Base-by-base conservation (phyloP, 1,140 invertebrate genomes). In the Zaprionus tsacasi region DNA sequence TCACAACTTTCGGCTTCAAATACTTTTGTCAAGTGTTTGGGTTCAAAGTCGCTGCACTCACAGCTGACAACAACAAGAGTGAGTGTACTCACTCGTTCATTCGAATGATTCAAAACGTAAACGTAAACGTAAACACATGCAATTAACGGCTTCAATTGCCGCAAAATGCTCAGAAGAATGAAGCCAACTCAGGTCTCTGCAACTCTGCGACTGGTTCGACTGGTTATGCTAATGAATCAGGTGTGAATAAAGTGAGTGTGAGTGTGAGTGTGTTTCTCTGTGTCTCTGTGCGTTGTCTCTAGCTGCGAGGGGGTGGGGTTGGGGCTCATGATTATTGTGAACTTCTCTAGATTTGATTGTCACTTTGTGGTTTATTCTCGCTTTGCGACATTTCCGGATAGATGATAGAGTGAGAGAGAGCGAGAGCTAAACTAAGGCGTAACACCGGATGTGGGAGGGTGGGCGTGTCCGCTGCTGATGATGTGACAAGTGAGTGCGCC, bases 151-250 rank as follows among this genome's bases (percentile, higher is more conserved):
- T 54, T 57, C 52, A 63, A 71, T 68, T 68, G 38, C 66, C 63
- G 75, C 73, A 70, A 85, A 85, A 67, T 75, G 63, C 76, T 21
- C 21, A 45, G 45, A 76, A 82, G 60, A 67, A 76, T 58, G 25
- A 63, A 67, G 40, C 61, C 59, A 71, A 56, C n/a, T 66, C 30
- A 36, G 30, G 68, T 21, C 21, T 27, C 36, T 12, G 6, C 40
- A 6, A n/a, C 40, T 15, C n/a, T 6, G 7, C 78, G 69, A 86
- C 82, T 61, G 58, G 79, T 79, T 69, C 36, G 67, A 86, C 82
- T 87, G 82, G 82, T 86, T 86, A 86, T 86, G 82, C 76, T 76
- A 86, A 87, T 86, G 79, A 86, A 78, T 82, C 76, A 85, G 79
- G 82, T 71, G 69, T 71, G 58, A 55, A 36, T 59, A 12, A 21